Evolutionary conservation across 2,888 invertebrate species (phyloP), one percentile per base, ranked within the genome.

Genomic region (Drosophila multiciliata): DNA sequence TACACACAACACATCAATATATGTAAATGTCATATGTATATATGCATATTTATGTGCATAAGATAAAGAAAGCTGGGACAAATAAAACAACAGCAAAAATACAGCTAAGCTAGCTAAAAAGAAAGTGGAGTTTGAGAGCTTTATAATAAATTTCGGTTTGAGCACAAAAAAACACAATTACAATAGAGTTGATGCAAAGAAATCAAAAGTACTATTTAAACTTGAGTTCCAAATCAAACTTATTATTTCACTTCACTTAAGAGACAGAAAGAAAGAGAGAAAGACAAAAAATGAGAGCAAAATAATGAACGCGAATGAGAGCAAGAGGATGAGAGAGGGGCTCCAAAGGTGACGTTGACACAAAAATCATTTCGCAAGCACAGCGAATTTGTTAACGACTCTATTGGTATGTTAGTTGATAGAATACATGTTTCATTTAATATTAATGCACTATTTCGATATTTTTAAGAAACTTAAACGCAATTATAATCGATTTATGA

Each of bases 341-440:
- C 87, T 82, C 80, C 89, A 87, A 84, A 84, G 84, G 89, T 84
- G 84, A 84, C 84, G 84, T 84, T 80, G 84, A 89, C 84, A 84
- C 83, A 82, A 80, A 82, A 80, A 78, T 62, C 73, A 80, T 78
- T 78, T 78, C 78, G 62, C 77, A 78, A 72, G 78, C 78, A 65
- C 65, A 49, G 12, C 1, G 11, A 61, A 59, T 45, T 15, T 49
- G 8, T 7, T 54, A 66, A 38, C 42, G 20, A 55, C 33, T 42
- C 26, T 55, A 65, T 45, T 54, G n/a, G 12, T 32, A 35, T 62
- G 36, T 59, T 42, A 50, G n/a, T 65, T 50, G 26, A 59, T 65
- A 61, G 32, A n/a, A 33, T 26, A 9, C 12, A 38, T 0, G 26
- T n/a, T 29, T 6, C 8, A 15, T 9, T 36, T 23, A 9, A 59